Evolutionary conservation across 2,888 invertebrate species (phyloP), one percentile per base, ranked within the genome.

Genomic region (Podotricha telesiphe): DNA sequence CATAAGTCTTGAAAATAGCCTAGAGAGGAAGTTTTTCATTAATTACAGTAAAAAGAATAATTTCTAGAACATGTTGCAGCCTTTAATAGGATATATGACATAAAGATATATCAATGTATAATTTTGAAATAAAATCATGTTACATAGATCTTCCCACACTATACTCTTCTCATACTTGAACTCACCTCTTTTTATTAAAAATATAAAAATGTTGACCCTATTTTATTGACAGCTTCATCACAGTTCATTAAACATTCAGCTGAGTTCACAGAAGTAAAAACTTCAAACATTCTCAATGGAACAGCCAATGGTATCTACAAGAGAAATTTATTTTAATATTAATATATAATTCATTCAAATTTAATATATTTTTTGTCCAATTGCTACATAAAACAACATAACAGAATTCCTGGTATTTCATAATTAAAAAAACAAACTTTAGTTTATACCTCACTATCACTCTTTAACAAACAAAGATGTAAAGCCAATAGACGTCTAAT

Each of bases 1-100:
- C 96, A 94, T 75, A 98, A 86, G 78, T 96, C 95, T 73, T 93
- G 92, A 83, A 97, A 98, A 85, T 97, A 98, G 74, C 95, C 95
- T 95, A 84, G 17, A 86, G 90, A 11, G 66, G 15, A 48, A 50
- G 8, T 15, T 45, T 42, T 40, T 42, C 6, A 17, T 17, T 34
- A 34, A 0, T 17, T 17, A 47, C 2, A 47, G 17, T 17, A 17
- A 8, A 1, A 47, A 47, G 6, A 2, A 28, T 28, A 28, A 28
- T 28, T 28, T 28, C 6, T 28, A 28, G n/a, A n/a, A n/a, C n/a
- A n/a, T n/a, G n/a, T n/a, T n/a, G n/a, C n/a, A n/a, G n/a, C n/a
- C n/a, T n/a, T n/a, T n/a, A n/a, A 28, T 28, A 28, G 28, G 28
- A 28, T 28, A n/a, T n/a, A 6, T 28, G 28, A 8, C 37, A 37